phyloP scores from a whole-genome alignment of 2,113 vertebrate species.

The Microcebus ravelobensis region DNA sequence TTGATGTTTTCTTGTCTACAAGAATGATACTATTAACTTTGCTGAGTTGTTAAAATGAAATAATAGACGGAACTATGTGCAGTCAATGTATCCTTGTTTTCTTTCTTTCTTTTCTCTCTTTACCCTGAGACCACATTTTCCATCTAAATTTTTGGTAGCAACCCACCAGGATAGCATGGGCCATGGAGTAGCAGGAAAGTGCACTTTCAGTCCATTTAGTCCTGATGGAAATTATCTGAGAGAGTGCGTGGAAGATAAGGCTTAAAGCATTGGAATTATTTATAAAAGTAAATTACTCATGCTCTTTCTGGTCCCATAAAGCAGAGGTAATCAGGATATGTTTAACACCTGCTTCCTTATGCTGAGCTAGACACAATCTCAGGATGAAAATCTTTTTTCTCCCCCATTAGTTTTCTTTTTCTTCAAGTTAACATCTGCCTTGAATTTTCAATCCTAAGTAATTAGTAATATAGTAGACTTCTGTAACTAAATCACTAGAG shows the following conservation, averaged over 20 bases:
- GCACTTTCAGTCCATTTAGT: background rate
- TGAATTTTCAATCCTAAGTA: conserved; percentile 24
- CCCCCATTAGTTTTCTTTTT: background rate
- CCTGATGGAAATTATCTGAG: conserved; percentile 9
- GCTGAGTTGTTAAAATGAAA: background rate
- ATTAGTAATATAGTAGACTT: conserved; percentile 36
- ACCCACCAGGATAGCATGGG: background rate
- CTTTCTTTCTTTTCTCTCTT: background rate
- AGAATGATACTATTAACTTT: background rate
- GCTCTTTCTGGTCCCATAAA: background rate
- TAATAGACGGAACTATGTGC: background rate
- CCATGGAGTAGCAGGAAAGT: background rate
- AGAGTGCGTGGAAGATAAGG: background rate
- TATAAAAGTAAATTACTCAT: conserved; percentile 48
- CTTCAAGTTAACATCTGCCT: conserved; percentile 31
- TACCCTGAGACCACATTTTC: background rate
- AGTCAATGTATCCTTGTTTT: background rate
- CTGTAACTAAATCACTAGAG: background rate
- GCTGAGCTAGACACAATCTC: conserved; percentile 10
- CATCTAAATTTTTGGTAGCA: background rate
- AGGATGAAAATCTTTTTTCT: conserved; percentile 21
- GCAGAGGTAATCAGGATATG: conserved; percentile 38
- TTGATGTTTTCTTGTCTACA: background rate
- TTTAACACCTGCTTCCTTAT: conserved; percentile 28
- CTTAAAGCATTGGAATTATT: conserved; percentile 10